Base-by-base conservation (phyloP, 92 coral and sea anemone genomes). In the Montipora capitata region DNA sequence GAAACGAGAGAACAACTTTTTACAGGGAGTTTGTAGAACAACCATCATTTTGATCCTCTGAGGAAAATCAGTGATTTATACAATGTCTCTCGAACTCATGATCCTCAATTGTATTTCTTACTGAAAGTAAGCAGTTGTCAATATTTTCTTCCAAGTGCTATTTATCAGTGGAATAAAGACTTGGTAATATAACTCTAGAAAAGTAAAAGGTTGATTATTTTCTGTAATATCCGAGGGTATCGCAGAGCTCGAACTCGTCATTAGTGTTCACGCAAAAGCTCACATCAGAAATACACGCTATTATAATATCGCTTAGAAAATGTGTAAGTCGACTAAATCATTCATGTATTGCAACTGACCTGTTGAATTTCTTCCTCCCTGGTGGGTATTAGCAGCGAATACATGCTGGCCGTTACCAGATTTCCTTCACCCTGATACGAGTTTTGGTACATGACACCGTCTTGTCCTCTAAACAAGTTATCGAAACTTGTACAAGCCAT, bases 311-410 rank as follows among this genome's bases (percentile, higher is more conserved):
- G 4, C 10, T 54, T 40, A 8, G 48, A 18, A 72, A 17, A 27
- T 35, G 43, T 39, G 38, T 9, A 9, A 43, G 44, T 27, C 18
- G 57, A 14, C 52, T 38, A 68, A 10, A 20, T 16, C 10, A 63
- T 63, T 51, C 14, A n/a, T 9, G 17, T 9, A 8, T 38, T 10
- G 14, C 59, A 11, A 43, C 90, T 77, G 20, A 94, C 97, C 95
- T 94, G 97, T 27, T 92, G 92, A 8, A 94, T 88, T 68, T 94
- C 97, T 11, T 92, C 97, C 20, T 94, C 95, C 3, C 87, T 93
- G 57, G 82, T 84, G 38, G 97, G 91, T 75, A 94, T 93, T 78
- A 89, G 90, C 40, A 94, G 71, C 40, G 97, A 94, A 59, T 94
- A 94, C 44, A 94, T 89, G 67, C 97, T 92, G 14, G 95, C 91